These are phyloP conservation scores for Galeopterus variegatus DNA, from an alignment of 2,113 vertebrate genomes.

Conservation along the genomic window DNA sequence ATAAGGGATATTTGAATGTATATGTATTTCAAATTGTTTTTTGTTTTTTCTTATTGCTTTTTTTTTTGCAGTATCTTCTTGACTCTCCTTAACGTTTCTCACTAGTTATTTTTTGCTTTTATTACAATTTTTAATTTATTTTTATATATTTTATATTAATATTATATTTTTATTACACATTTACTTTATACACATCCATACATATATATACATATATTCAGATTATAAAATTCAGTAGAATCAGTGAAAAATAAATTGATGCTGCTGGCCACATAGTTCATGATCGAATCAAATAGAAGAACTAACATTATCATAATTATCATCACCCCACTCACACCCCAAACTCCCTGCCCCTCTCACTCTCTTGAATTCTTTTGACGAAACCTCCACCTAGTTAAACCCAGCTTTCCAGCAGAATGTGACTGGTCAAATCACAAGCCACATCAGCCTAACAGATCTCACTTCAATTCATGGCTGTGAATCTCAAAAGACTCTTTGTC, in stretches of 20 bases:
- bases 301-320: not conserved
- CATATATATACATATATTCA: not conserved
- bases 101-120: not conserved
- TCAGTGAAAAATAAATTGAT: not conserved
- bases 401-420: not conserved
- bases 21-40: not conserved
- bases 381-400: not conserved
- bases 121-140: not conserved
- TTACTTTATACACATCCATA: not conserved
- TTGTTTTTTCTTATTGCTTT: not conserved
- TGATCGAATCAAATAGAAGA: not conserved
- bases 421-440: not conserved
- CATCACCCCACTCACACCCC: too few relatives aligned
- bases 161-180: not conserved
- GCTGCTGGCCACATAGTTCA: not conserved
- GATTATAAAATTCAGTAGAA: not conserved
- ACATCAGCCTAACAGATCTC: too few relatives aligned
- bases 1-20: too few relatives aligned
- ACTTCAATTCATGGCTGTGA: not conserved
- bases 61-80: not conserved
- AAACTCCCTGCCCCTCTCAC: not conserved
- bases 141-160: not conserved
- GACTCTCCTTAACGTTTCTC: not conserved
- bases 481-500: not conserved
- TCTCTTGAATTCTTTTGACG: not conserved